Evolutionary conservation across 1,140 invertebrate genomes (phyloP), one percentile per base, ranked within the genome.

Genomic region (Rhopalosiphum maidis): DNA sequence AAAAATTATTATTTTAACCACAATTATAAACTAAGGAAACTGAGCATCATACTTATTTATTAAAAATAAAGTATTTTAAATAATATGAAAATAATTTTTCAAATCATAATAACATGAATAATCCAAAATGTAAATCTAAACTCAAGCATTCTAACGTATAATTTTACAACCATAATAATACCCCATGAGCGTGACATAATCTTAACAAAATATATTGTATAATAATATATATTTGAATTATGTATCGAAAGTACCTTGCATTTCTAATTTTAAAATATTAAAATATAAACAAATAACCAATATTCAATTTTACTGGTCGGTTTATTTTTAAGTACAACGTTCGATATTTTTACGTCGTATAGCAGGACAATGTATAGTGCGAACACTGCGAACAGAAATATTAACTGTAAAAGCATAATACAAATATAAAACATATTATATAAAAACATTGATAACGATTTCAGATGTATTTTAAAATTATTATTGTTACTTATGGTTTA

Each of bases 391-490:
- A 77, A 77, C 60, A 77, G 30, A 77, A 68, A 15, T 77, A 18
- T n/a, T 30, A 77, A n/a, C 60, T 77, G 8, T 77, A 68, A 68
- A 68, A 0, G 23, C 4, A n/a, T n/a, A 68, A 46, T 11, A 30
- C 21, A 25, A 77, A 77, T n/a, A 18, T 77, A 18, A 77, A 77
- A 18, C 11, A 77, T n/a, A 68, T 68, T 68, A 35, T 77, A 35
- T 21, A 77, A 77, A 77, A 77, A 41, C 3, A 41, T 41, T 41
- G 3, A 41, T 3, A 41, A 77, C 30, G 15, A 77, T 77, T 77
- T 77, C 60, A n/a, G 18, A n/a, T n/a, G 60, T 77, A n/a, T 77
- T 77, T 77, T n/a, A 35, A 77, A 77, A 77, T 77, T 77, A 77
- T 77, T n/a, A 18, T 77, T 77, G n/a, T 77, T 77, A 77, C 60